Base-by-base conservation (phyloP, 2,888 invertebrate genomes). In the Leucophenga maculata region DNA sequence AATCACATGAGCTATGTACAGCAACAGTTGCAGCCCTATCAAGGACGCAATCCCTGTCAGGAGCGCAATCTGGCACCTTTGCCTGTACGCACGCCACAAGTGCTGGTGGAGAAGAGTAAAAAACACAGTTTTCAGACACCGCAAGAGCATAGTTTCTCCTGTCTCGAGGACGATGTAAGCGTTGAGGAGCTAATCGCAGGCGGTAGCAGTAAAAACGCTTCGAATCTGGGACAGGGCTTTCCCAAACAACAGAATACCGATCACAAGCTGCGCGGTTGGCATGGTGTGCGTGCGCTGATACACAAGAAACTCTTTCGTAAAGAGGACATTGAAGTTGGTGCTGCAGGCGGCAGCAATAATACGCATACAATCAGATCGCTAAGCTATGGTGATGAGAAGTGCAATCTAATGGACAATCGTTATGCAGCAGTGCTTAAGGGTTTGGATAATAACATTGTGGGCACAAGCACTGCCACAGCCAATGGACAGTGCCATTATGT, bases 31-130 rank as follows among this genome's bases (percentile, higher is more conserved):
- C 95, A 94, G 83, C 94, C 95, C 0, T 94, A 95, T 87, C 95
- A 96, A 86, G 97, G 96, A 0, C 90, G 94, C 32, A 97, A 96
- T 90, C 92, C 93, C 11, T 97, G 95, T 74, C 90, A 93, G 83
- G 95, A 94, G 83, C 89, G 94, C 11, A 95, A 95, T 88, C 88
- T 93, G 76, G 92, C 88, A 2, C 88, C 87, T 0, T 74, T 82
- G 8, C 66, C 80, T 0, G 46, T 73, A 3, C 85, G 85, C 1
- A 79, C 83, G 13, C 80, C 84, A 0, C 88, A 85, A 4, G 79
- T 87, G 13, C 77, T 88, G 1, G 86, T 89, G 32, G 87, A 88
- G 67, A 86, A 88, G 50, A 88, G 87, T 69, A 87, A 87, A 72
- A 89, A 89, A 75, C 88, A 88, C 70, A 87, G 88, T 66, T 88